phyloP scores from a whole-genome alignment of 2,888 invertebrate genomes.

The Andrena trimmerana region DNA sequence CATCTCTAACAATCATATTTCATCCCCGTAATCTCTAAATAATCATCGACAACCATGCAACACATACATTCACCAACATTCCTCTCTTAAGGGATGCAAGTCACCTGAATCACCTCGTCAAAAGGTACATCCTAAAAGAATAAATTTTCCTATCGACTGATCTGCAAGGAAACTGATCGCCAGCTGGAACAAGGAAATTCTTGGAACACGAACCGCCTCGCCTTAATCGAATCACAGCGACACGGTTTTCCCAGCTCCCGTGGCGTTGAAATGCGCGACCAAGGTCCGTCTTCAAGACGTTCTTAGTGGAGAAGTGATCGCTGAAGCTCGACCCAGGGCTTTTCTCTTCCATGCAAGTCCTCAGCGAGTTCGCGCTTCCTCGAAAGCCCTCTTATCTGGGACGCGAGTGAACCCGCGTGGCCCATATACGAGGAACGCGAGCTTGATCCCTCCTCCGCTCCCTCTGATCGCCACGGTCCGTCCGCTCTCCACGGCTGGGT shows the following conservation, averaged over 20 bases:
- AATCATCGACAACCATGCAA: too few relatives aligned
- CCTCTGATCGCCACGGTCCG: slow-evolving; percentile 22
- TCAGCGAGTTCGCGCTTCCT: slow-evolving; percentile 29
- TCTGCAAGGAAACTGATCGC: background rate
- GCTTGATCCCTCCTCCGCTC: slow-evolving; percentile 16
- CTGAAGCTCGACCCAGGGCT: background rate
- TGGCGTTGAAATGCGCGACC: background rate
- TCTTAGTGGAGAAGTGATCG: background rate
- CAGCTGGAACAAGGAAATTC: background rate
- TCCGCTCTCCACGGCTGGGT: slow-evolving; percentile 47
- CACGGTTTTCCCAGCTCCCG: background rate
- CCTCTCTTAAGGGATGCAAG: too few relatives aligned
- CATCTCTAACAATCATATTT: too few relatives aligned
- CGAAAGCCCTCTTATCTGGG: slow-evolving; percentile 58
- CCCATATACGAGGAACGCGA: slow-evolving; percentile 54
- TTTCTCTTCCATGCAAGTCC: background rate
- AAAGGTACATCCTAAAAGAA: background rate
- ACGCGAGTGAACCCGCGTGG: slow-evolving; percentile 45
- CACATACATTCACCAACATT: too few relatives aligned
- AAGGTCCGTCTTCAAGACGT: background rate
- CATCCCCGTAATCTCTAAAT: too few relatives aligned
- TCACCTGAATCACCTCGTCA: background rate
- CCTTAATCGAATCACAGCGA: slow-evolving; percentile 3
- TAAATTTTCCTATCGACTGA: background rate
- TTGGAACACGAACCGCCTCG: background rate